These are phyloP conservation scores for Microplitis mediator DNA, from an alignment of 1,140 invertebrate genomes.

Conservation along the genomic window DNA sequence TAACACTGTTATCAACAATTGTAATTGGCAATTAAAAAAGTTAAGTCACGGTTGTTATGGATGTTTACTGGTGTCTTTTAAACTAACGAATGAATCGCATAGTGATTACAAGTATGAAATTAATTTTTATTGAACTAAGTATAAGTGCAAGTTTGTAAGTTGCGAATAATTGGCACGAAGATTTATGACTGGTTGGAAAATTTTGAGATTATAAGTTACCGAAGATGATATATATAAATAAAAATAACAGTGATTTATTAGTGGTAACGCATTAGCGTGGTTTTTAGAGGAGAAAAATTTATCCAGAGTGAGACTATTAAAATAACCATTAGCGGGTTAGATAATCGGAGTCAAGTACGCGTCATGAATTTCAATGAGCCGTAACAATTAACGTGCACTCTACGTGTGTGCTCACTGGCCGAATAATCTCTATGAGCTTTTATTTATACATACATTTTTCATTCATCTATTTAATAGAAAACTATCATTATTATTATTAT, in stretches of 20 bases:
- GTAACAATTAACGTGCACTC: slow-evolving; percentile 25
- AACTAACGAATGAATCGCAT: too few relatives aligned
- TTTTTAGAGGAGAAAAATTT: neutral
- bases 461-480: too few relatives aligned
- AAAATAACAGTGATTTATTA: neutral
- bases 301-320: slow-evolving; percentile 16
- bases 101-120: too few relatives aligned
- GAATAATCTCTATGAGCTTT: neutral
- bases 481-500: too few relatives aligned
- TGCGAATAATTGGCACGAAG: too few relatives aligned
- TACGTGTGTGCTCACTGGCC: neutral
- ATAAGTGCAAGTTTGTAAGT: too few relatives aligned
- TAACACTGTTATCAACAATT: neutral
- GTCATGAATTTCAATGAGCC: slow-evolving; percentile 28
- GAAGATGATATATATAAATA: too few relatives aligned
- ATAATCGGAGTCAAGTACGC: slow-evolving; percentile 27
- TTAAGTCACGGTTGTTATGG: neutral
- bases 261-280: neutral
- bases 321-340: slow-evolving; percentile 19
- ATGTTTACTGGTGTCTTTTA: neutral
- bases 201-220: too few relatives aligned
- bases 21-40: slow-evolving; percentile 9
- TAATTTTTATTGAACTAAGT: too few relatives aligned
- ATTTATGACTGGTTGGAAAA: too few relatives aligned
- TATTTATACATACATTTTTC: neutral